Conservation (phyloP, 2,888 invertebrate species). For the Mesorhabditis belari region DNA sequence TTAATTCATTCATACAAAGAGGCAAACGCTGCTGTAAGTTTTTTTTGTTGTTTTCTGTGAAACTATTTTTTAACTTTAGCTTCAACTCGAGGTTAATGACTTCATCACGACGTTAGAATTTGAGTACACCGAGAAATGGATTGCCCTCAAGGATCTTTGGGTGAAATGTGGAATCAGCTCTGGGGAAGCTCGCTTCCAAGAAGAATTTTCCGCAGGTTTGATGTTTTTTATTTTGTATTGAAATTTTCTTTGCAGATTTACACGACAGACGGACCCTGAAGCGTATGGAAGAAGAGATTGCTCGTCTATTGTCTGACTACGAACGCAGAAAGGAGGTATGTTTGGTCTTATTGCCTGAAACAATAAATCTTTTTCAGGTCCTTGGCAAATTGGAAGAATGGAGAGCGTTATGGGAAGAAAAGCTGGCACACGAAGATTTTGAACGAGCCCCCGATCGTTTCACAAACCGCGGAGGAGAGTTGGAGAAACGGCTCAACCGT, state of each 20-base stretch:
- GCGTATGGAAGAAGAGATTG: neutral
- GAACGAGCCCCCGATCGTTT: neutral
- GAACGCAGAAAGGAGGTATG: neutral
- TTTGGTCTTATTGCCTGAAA: neutral
- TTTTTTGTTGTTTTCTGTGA: neutral
- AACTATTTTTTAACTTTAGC: neutral
- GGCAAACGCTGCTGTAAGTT: neutral
- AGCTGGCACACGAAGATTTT: neutral
- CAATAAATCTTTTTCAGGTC: neutral
- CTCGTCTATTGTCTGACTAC: neutral
- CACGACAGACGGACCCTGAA: neutral
- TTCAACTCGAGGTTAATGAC: neutral
- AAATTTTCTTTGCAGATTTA: neutral
- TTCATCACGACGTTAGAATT: neutral
- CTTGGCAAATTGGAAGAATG: neutral
- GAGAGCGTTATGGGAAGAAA: neutral
- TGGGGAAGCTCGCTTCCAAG: neutral
- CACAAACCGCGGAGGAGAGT: neutral
- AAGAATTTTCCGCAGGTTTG: neutral
- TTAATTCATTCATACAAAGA: neutral
- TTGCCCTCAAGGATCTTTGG: neutral
- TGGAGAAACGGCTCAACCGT: neutral
- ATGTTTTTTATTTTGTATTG: neutral
- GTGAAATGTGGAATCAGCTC: neutral
- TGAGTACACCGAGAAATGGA: neutral